These are phyloP conservation scores for Crax fasciolata DNA, from an alignment of 2,797 vertebrate genomes.

Conservation along the genomic window DNA sequence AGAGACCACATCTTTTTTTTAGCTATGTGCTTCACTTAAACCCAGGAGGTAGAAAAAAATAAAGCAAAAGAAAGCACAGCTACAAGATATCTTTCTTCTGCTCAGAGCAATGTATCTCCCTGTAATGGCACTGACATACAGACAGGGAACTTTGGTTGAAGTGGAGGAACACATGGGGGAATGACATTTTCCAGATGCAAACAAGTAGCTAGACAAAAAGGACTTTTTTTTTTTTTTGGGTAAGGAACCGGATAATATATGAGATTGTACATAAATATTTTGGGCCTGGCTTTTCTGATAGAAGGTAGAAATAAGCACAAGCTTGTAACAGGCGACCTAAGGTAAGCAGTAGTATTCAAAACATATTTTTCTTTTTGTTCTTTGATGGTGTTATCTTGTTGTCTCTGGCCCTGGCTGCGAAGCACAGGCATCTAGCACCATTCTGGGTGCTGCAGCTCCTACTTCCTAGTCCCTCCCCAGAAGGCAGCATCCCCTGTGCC, in stretches of 20 bases:
- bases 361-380: background rate
- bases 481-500: fast-evolving
- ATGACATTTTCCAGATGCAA: background rate
- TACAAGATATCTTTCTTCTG: background rate
- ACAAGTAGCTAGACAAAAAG: background rate
- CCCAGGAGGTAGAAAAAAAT: background rate
- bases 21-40: background rate
- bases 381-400: background rate
- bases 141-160: background rate
- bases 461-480: fast-evolving
- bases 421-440: background rate
- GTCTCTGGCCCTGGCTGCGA: background rate
- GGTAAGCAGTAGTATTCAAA: background rate
- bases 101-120: background rate
- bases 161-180: background rate
- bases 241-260: background rate
- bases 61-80: background rate
- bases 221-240: fast-evolving
- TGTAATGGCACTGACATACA: background rate
- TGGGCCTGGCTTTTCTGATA: background rate
- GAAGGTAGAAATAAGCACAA: background rate
- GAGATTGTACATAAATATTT: background rate
- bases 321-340: background rate
- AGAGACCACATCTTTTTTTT: background rate
- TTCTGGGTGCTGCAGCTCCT: background rate